A percentile compares a stretch with the other conserved stretches of the same genome.
phyloP scores from a whole-genome alignment of 2,113 vertebrate species.

The Hypomesus transpacificus region DNA sequence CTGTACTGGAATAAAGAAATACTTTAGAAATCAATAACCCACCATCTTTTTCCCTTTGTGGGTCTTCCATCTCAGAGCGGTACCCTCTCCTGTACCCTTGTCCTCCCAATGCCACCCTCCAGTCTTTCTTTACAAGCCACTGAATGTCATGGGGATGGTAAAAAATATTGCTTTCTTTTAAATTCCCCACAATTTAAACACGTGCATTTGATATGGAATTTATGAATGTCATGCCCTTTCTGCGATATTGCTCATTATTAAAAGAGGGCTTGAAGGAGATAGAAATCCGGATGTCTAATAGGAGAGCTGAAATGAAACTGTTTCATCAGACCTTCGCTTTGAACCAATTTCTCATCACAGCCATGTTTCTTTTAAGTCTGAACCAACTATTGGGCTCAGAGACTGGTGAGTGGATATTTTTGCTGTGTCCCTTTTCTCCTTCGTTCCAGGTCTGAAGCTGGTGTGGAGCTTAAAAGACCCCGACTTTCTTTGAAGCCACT shows the following conservation, averaged over 20 bases:
- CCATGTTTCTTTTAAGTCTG: neutral
- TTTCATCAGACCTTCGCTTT: conserved; percentile 62
- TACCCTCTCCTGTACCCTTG: conserved; percentile 48
- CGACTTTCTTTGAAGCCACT: conserved; percentile 46
- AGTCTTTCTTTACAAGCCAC: conserved; percentile 47
- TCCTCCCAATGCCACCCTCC: conserved; percentile 51
- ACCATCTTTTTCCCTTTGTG: conserved; percentile 34
- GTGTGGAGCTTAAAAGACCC: conserved; percentile 27
- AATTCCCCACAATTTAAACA: conserved; percentile 62
- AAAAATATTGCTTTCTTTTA: conserved; percentile 66
- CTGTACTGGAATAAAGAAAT: conserved; percentile 66
- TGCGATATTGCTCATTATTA: conserved; percentile 64
- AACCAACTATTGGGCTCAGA: conserved; percentile 19
- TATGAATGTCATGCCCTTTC: conserved; percentile 76
- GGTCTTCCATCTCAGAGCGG: conserved; percentile 33
- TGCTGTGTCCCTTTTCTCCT: conserved; percentile 35
- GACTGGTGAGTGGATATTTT: conserved; percentile 56
- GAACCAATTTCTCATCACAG: conserved; percentile 50
- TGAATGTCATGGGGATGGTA: conserved; percentile 63
- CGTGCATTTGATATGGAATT: conserved; percentile 68
- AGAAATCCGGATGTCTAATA: conserved; percentile 41
- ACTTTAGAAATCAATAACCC: conserved; percentile 70
- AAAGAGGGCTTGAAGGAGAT: conserved; percentile 62
- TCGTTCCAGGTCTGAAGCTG: neutral
- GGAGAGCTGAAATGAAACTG: conserved; percentile 50